Conservation (phyloP, 2,113 vertebrate species). For the Malaclemys terrapin region DNA sequence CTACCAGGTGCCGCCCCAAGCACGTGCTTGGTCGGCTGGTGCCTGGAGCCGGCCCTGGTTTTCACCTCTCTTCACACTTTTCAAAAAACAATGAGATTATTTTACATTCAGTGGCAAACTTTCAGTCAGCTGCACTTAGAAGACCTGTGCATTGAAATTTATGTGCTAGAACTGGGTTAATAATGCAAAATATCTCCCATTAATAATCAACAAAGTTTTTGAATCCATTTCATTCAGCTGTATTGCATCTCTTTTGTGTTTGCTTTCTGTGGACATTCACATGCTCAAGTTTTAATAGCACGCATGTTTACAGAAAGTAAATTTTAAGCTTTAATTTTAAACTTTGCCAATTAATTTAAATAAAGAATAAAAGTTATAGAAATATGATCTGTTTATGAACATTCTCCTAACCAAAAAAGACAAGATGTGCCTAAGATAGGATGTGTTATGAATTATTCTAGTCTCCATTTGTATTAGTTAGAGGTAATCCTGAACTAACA, state of each 20-base stretch:
- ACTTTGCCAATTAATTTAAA: background rate
- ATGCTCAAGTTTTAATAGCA: background rate
- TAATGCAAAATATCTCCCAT: background rate
- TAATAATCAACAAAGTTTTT: background rate
- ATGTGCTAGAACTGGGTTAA: background rate
- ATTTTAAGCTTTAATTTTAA: background rate
- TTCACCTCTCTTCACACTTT: background rate
- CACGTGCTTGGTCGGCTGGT: too few relatives aligned
- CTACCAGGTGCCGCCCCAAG: too few relatives aligned
- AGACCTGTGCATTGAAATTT: background rate
- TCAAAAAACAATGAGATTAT: background rate
- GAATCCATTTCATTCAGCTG: background rate
- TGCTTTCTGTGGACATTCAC: background rate
- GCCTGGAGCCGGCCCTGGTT: background rate
- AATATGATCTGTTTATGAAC: fast-evolving
- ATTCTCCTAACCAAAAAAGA: background rate
- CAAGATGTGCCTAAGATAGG: background rate
- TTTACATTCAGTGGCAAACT: background rate
- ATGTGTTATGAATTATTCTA: background rate
- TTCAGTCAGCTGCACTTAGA: background rate
- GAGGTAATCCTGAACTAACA: background rate
- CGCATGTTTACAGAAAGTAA: background rate
- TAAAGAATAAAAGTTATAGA: background rate
- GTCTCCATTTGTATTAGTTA: background rate
- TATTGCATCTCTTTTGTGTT: background rate